Conservation (phyloP, 2,113 vertebrate species). For the Calidris pugnax region DNA sequence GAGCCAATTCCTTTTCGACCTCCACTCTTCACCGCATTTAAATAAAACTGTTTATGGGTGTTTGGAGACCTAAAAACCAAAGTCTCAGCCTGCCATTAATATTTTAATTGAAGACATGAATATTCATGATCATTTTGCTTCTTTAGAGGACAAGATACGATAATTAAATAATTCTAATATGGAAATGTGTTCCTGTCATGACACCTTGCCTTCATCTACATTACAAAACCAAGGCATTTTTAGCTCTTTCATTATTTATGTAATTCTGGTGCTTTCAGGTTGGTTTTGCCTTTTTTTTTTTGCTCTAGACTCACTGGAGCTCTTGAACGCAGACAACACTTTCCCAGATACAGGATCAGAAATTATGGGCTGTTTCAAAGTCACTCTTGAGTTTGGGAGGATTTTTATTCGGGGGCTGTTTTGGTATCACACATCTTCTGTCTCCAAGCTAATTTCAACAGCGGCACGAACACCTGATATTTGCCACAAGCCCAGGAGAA, state of each 20-base stretch:
- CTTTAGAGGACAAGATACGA: constrained; percentile 59
- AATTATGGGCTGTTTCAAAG: not conserved
- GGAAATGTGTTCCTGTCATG: constrained; percentile 72
- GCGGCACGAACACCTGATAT: not conserved
- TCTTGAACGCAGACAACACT: not conserved
- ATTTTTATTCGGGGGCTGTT: not conserved
- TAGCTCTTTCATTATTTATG: constrained; percentile 76
- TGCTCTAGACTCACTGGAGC: not conserved
- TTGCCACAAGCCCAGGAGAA: constrained; percentile 21
- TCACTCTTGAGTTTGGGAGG: not conserved
- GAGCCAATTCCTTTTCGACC: constrained; percentile 6
- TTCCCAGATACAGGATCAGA: not conserved
- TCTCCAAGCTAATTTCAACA: constrained; percentile 7
- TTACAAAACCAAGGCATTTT: constrained; percentile 69
- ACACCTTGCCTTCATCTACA: constrained; percentile 73
- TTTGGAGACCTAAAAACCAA: constrained; percentile 67
- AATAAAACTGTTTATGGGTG: constrained; percentile 68
- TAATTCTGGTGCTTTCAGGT: not conserved
- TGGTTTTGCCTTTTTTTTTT: not conserved
- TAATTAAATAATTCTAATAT: constrained; percentile 74
- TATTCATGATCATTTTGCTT: constrained; percentile 68
- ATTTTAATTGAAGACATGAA: constrained; percentile 77
- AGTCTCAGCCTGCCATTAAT: constrained; percentile 72
- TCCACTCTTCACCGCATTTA: constrained; percentile 45
- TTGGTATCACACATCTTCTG: not conserved